A percentile compares a stretch with the other conserved stretches of the same genome.
Conservation (phyloP, 2,888 invertebrate genomes). For the Neoaliturus tenellus region DNA sequence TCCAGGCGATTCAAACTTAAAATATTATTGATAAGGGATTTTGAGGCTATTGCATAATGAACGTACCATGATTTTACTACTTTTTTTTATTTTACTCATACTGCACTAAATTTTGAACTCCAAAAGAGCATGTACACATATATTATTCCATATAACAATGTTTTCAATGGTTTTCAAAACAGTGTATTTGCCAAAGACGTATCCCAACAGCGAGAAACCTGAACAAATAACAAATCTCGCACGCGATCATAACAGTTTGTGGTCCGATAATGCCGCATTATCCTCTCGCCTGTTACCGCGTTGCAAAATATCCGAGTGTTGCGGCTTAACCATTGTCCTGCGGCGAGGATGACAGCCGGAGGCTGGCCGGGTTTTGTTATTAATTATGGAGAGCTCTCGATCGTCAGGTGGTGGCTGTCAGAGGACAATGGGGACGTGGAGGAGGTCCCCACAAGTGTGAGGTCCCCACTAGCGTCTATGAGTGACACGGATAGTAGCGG, state of each 20-base stretch:
- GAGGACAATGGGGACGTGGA: not conserved
- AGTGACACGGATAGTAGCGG: not conserved
- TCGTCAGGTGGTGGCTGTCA: slow-evolving; percentile 51
- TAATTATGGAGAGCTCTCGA: slow-evolving; percentile 48
- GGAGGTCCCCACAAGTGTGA: not conserved
- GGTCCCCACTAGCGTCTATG: too few relatives aligned
- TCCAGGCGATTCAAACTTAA: too few relatives aligned
- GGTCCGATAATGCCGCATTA: not conserved
- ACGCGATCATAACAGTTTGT: slow-evolving; percentile 24
- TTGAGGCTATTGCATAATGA: too few relatives aligned
- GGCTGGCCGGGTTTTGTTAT: slow-evolving; percentile 31
- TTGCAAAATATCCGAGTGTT: slow-evolving; percentile 34
- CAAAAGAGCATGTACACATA: too few relatives aligned
- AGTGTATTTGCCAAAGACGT: slow-evolving; percentile 7
- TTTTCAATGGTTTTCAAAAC: not conserved
- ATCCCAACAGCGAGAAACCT: not conserved
- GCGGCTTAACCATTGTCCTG: slow-evolving; percentile 13
- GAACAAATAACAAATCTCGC: slow-evolving; percentile 37
- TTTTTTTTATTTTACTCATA: too few relatives aligned
- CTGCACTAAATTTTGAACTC: too few relatives aligned
- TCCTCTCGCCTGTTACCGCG: slow-evolving; percentile 22
- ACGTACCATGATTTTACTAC: too few relatives aligned
- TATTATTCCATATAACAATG: not conserved
- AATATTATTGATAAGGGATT: too few relatives aligned
- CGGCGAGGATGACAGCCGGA: slow-evolving; percentile 20